These are phyloP conservation scores for Otolemur garnettii DNA, from an alignment of 2,113 vertebrate species.

Conservation along the genomic window DNA sequence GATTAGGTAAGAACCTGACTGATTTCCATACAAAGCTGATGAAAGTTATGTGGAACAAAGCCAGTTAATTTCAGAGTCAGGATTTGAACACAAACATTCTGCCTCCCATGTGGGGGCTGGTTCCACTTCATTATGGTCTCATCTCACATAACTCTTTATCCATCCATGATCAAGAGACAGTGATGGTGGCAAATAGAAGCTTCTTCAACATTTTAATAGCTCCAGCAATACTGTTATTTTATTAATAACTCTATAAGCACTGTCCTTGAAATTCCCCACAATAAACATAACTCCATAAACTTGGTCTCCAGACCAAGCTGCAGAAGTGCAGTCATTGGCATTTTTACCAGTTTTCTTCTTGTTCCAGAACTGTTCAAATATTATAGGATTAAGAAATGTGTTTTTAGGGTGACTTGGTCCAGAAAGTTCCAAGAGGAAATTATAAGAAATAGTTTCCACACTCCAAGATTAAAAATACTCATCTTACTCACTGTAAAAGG, in stretches of 20 bases:
- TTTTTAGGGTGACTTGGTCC: constrained; percentile 44
- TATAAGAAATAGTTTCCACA: constrained; percentile 58
- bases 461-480: constrained; percentile 65
- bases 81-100: not conserved
- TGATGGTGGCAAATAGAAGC: not conserved
- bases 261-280: not conserved
- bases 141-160: not conserved
- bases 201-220: not conserved
- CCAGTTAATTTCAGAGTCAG: not conserved
- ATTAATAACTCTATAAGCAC: not conserved
- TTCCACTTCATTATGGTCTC: not conserved
- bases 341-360: constrained; percentile 50
- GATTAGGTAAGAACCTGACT: not conserved
- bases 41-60: not conserved
- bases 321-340: not conserved
- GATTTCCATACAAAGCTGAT: not conserved
- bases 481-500: constrained; percentile 54
- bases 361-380: constrained; percentile 24
- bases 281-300: not conserved
- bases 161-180: not conserved
- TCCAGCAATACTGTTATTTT: not conserved
- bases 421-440: constrained; percentile 50
- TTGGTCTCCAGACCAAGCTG: not conserved
- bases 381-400: constrained; percentile 54
- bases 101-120: not conserved